These are phyloP conservation scores for Enteromius paludinosus DNA, from an alignment of 2,797 vertebrate species.

Conservation along the genomic window DNA sequence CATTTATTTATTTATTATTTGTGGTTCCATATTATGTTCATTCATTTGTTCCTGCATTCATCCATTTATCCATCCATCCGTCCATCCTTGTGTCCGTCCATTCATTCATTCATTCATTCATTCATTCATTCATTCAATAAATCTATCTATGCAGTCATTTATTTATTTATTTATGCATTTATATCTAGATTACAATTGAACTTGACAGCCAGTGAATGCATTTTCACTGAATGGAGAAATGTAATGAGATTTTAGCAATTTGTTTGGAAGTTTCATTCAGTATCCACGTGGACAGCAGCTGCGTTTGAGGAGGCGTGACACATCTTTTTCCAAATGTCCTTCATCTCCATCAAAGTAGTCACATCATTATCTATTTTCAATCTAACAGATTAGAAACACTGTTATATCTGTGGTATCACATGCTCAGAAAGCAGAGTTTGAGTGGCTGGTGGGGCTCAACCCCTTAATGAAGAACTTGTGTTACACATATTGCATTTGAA, in stretches of 20 bases:
- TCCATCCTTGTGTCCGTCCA: neutral
- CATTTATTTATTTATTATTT: neutral
- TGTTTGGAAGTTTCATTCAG: neutral
- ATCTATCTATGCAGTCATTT: neutral
- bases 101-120: neutral
- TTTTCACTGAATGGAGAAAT: neutral
- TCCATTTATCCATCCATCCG: too few relatives aligned
- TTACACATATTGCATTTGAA: slow-evolving; percentile 24
- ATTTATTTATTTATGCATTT: neutral
- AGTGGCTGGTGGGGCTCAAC: neutral
- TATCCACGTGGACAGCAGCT: neutral
- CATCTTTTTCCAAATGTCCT: neutral
- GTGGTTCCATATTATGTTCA: neutral
- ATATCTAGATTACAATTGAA: neutral
- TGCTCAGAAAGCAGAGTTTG: neutral
- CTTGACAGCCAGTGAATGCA: neutral
- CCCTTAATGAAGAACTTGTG: slow-evolving; percentile 4
- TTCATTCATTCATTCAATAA: neutral
- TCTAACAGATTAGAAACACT: neutral
- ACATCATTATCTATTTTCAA: neutral
- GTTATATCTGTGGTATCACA: neutral
- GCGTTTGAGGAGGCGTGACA: neutral
- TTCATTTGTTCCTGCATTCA: too few relatives aligned
- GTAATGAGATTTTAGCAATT: neutral
- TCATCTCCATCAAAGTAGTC: neutral